These are phyloP conservation scores for Cinclus cinclus DNA, from an alignment of 2,113 vertebrate species.

Conservation along the genomic window DNA sequence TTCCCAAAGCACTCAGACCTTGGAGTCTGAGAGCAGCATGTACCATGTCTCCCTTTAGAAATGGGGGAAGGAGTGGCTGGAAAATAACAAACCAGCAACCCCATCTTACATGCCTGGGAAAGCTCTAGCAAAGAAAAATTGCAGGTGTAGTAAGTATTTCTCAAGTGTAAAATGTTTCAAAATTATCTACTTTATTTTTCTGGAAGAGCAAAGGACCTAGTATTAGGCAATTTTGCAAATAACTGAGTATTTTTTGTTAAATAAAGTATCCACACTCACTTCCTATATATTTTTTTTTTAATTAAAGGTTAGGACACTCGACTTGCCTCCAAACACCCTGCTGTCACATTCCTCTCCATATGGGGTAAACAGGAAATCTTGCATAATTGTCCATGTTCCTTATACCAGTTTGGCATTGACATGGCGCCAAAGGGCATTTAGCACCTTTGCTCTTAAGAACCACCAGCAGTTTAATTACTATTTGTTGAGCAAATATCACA, in stretches of 20 bases:
- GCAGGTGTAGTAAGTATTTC: not conserved
- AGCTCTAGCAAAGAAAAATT: not conserved
- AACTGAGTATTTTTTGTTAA: not conserved
- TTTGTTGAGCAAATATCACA: slow-evolving; percentile 2
- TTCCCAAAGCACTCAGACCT: not conserved
- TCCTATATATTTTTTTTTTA: not conserved
- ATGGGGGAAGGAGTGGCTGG: not conserved
- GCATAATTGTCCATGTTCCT: not conserved
- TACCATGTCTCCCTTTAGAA: not conserved
- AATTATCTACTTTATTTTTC: not conserved
- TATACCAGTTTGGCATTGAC: not conserved
- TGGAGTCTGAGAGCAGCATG: rapidly evolving
- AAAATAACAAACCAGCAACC: not conserved
- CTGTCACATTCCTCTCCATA: not conserved
- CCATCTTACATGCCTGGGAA: not conserved
- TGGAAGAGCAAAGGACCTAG: not conserved
- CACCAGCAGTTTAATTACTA: slow-evolving; percentile 12
- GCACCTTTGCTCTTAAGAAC: not conserved
- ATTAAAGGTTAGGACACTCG: not conserved
- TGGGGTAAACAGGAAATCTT: slow-evolving; percentile 52
- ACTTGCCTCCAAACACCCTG: not conserved
- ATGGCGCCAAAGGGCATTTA: not conserved
- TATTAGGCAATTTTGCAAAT: not conserved
- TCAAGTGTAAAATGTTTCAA: not conserved
- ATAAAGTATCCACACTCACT: not conserved